phyloP scores from a whole-genome alignment of 30 jellyfish, hydroid and myxozoan species.

The Aurelia coerulea region DNA sequence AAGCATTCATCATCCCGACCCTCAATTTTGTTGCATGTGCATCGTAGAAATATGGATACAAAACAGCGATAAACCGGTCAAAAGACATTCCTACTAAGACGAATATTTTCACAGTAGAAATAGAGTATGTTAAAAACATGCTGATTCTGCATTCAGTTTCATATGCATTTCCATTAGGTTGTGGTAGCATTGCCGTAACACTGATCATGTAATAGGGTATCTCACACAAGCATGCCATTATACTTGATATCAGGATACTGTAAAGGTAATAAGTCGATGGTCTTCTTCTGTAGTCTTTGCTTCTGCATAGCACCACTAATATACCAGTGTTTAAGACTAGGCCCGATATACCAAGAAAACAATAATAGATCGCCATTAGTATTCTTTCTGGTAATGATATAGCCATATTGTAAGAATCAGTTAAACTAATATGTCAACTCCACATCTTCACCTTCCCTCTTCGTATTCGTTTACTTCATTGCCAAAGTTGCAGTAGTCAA shows the following conservation, averaged over 20 bases:
- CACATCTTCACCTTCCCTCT: too few relatives aligned
- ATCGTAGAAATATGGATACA: constrained; percentile 30
- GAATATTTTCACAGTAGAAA: constrained; percentile 28
- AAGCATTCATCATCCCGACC: not conserved
- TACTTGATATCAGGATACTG: constrained; percentile 24
- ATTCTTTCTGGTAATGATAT: constrained; percentile 27
- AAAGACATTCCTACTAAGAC: constrained; percentile 25
- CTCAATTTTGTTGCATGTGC: constrained; percentile 13
- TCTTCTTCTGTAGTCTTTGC: constrained; percentile 22
- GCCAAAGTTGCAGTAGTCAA: too few relatives aligned
- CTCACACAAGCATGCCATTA: constrained; percentile 36
- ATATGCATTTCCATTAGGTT: constrained; percentile 8
- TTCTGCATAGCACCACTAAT: constrained; percentile 7
- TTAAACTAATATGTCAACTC: too few relatives aligned
- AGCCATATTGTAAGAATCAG: not conserved
- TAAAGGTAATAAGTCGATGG: constrained; percentile 34
- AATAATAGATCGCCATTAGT: constrained; percentile 10
- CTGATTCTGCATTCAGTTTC: constrained; percentile 18
- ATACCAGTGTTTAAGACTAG: constrained; percentile 8
- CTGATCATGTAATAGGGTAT: constrained; percentile 38
- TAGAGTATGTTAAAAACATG: constrained; percentile 7
- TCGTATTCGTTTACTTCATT: too few relatives aligned
- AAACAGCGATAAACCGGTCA: constrained; percentile 38
- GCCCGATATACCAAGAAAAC: constrained; percentile 32
- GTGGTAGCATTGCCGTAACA: constrained; percentile 13